Conservation (phyloP, 2,888 invertebrate species). For the Lordiphosa andalusiaca region DNA sequence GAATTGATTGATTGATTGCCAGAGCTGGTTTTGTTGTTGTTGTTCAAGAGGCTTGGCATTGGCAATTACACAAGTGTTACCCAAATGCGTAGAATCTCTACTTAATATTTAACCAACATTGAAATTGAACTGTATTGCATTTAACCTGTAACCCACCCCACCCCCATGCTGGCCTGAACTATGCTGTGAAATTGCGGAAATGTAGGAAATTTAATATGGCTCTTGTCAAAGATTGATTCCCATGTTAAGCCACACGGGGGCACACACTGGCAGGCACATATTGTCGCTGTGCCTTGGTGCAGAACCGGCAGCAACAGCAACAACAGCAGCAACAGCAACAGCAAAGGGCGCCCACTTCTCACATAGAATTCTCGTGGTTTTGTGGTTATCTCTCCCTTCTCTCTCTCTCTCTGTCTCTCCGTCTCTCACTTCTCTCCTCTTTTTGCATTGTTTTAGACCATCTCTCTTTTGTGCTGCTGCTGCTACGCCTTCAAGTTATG, state of each 20-base stretch:
- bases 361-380: conserved; percentile 12
- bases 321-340: background rate
- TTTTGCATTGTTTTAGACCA: background rate
- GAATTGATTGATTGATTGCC: conserved; percentile 41
- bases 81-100: conserved; percentile 19
- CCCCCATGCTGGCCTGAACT: conserved; percentile 14
- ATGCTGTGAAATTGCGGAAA: conserved; percentile 45
- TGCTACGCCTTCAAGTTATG: conserved; percentile 46
- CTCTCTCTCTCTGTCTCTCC: background rate
- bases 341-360: too few relatives aligned
- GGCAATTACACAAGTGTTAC: conserved; percentile 12
- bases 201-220: conserved; percentile 56
- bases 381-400: background rate
- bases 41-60: conserved; percentile 4
- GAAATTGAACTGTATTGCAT: too few relatives aligned
- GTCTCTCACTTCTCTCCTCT: background rate
- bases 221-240: conserved; percentile 49
- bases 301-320: conserved; percentile 21
- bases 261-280: conserved; percentile 28
- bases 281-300: conserved; percentile 47
- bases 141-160: too few relatives aligned
- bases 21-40: conserved; percentile 2
- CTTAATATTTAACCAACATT: too few relatives aligned
- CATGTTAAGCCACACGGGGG: conserved; percentile 22
- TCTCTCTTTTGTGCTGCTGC: conserved; percentile 5